phyloP scores from a whole-genome alignment of 1,140 invertebrate genomes.

The Odontomachus brunneus region DNA sequence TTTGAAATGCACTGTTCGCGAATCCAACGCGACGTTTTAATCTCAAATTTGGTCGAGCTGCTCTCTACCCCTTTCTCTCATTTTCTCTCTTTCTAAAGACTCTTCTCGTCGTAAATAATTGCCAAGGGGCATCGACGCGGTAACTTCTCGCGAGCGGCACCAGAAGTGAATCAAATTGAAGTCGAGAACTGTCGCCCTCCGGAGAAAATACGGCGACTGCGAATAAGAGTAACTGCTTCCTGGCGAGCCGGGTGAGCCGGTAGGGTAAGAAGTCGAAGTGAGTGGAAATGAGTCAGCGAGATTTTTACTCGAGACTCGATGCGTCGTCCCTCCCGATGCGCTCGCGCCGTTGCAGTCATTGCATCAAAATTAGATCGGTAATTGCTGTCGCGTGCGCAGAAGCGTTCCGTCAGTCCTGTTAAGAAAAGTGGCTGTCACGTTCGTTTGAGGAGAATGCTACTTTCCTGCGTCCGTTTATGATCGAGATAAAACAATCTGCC shows the following conservation, averaged over 20 bases:
- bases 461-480: no score
- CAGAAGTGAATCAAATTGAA: slow-evolving; percentile 57
- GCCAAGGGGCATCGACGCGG: background rate
- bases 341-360: background rate
- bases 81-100: no score
- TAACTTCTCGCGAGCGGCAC: slow-evolving; percentile 33
- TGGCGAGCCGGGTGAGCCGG: slow-evolving; percentile 47
- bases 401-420: no score
- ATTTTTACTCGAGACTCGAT: slow-evolving; percentile 37
- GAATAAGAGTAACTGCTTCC: slow-evolving; percentile 60
- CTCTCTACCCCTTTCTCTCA: no score
- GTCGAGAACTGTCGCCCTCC: slow-evolving; percentile 48
- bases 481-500: no score
- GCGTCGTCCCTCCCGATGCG: background rate
- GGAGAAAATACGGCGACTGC: slow-evolving; percentile 52
- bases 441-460: no score
- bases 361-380: background rate
- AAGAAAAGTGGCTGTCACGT: no score
- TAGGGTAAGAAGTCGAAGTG: slow-evolving; percentile 30
- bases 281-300: slow-evolving; percentile 55
- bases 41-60: background rate
- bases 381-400: no score
- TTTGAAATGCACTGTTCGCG: background rate
- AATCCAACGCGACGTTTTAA: background rate
- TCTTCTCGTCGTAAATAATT: slow-evolving; percentile 19